Evolutionary conservation across 1,140 invertebrate genomes (phyloP).

Genomic region (Caenorhabditis latens): DNA sequence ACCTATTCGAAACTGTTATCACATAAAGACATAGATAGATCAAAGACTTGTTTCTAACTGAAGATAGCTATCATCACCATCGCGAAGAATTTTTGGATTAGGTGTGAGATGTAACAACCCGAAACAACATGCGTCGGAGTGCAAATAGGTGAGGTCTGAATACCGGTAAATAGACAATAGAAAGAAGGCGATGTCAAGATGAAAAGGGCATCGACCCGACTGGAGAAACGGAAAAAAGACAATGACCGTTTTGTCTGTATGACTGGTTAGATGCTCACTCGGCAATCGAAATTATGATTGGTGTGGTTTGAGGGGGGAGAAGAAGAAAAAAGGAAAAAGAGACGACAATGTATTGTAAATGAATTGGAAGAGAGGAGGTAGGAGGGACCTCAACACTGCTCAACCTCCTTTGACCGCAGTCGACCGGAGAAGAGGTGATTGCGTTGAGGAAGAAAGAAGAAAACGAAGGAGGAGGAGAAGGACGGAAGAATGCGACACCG

Average conservation of each 20-base stretch:
- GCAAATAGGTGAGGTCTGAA: neutral
- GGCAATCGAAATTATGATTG: neutral
- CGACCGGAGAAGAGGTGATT: slow-evolving; percentile 51
- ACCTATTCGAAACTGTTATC: too few relatives aligned
- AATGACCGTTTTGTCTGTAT: slow-evolving; percentile 2
- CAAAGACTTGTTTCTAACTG: slow-evolving; percentile 14
- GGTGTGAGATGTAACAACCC: neutral
- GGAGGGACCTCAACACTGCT: neutral
- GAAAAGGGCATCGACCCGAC: neutral
- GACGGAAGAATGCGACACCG: slow-evolving; percentile 5
- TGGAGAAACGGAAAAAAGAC: neutral
- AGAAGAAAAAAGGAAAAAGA: neutral
- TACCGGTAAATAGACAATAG: neutral
- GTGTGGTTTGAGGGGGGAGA: neutral
- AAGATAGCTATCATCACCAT: neutral
- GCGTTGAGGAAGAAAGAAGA: slow-evolving; percentile 3
- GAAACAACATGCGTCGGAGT: neutral
- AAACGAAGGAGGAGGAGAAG: neutral
- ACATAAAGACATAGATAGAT: neutral
- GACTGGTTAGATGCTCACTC: neutral
- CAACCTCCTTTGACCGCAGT: slow-evolving; percentile 40
- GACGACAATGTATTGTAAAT: slow-evolving; percentile 40
- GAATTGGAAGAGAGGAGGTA: neutral
- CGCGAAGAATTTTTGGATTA: too few relatives aligned
- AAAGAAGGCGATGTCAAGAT: neutral